phyloP scores from a whole-genome alignment of 2,113 vertebrate species.

The Odobenus rosmarus region DNA sequence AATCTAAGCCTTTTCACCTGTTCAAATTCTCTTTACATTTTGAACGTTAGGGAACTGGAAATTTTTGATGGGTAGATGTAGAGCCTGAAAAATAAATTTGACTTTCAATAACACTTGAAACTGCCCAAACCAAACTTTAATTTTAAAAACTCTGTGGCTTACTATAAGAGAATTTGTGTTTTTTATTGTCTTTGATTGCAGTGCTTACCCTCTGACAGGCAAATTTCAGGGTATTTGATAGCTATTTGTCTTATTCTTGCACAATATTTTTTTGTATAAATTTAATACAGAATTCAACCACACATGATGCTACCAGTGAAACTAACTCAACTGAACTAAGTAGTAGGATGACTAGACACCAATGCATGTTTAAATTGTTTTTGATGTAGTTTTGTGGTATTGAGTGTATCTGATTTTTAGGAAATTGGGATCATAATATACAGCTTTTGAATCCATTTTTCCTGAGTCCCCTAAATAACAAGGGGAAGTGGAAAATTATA shows the following conservation, averaged over 20 bases:
- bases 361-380: background rate
- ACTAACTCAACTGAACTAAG: background rate
- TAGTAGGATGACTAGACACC: background rate
- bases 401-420: background rate
- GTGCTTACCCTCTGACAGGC: background rate
- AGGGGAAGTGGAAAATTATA: background rate
- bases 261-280: background rate
- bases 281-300: background rate
- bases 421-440: background rate
- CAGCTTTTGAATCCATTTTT: background rate
- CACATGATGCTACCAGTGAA: background rate
- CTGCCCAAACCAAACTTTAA: background rate
- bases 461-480: background rate
- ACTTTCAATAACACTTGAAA: background rate
- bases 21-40: background rate
- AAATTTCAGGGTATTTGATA: background rate
- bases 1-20: background rate
- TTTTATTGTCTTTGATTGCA: conserved; percentile 9
- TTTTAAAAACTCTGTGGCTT: background rate
- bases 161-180: background rate
- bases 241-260: background rate
- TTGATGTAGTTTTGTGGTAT: background rate
- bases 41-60: background rate
- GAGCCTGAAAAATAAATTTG: background rate
- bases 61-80: background rate